A percentile compares a stretch with the other conserved stretches of the same genome.
Conservation (phyloP, 2,113 vertebrate genomes). For the Hydropotes inermis region DNA sequence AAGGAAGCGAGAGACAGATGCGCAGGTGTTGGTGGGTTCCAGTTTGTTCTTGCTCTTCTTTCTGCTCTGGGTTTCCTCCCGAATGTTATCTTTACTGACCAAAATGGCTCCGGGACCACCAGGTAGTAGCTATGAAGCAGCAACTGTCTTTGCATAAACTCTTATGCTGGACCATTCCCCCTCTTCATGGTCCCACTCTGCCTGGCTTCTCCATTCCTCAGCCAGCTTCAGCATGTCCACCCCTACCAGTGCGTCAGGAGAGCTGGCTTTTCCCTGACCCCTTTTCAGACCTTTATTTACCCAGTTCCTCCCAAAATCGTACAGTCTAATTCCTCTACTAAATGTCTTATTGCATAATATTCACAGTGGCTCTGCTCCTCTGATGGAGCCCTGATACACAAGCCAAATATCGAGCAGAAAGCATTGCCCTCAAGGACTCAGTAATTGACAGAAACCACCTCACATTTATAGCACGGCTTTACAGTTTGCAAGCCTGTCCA, state of each 20-base stretch:
- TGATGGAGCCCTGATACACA: background rate
- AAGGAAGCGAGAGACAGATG: background rate
- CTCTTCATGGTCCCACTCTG: background rate
- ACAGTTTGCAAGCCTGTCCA: background rate
- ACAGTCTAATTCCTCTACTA: background rate
- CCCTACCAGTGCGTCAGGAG: background rate
- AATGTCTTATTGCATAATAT: background rate
- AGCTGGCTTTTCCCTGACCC: background rate
- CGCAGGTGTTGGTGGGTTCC: background rate
- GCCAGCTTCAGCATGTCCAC: background rate
- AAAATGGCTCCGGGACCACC: background rate
- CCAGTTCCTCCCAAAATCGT: background rate
- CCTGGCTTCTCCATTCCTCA: background rate
- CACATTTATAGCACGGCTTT: background rate
- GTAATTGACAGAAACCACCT: conserved; percentile 11
- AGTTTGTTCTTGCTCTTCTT: background rate
- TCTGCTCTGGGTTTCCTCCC: background rate
- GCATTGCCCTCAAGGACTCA: background rate
- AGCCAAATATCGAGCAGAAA: background rate
- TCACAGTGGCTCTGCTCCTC: background rate
- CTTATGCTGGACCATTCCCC: accelerated
- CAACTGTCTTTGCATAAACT: background rate
- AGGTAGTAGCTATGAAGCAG: background rate
- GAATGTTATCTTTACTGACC: background rate
- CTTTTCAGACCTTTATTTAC: background rate